Evolutionary conservation across 2,797 vertebrate genomes (phyloP), one percentile per base, ranked within the genome.

Genomic region (Phrynocephalus guinanensis): DNA sequence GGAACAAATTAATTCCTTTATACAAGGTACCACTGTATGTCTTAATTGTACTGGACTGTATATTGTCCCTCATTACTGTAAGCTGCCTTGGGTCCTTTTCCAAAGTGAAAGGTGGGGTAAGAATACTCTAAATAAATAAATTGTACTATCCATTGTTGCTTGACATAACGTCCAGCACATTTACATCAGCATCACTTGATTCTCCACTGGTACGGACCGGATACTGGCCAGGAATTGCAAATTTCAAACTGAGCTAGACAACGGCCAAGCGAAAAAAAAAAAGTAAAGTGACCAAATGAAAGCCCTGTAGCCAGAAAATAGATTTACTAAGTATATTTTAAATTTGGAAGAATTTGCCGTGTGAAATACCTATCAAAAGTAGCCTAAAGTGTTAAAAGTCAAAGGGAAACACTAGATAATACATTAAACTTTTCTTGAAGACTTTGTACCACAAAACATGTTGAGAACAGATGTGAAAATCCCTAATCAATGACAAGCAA

Each of bases 311-410:
- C 98, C 98, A 98, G 98, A 97, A 98, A 98, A 98, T 97, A 98
- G 97, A 99, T 98, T 98, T 97, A 95, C 97, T 98, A 98, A 99
- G 99, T 99, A 97, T 94, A 95, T 96, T 88, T 97, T 98, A 98
- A 97, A 98, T 98, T 98, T 96, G 97, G 96, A 96, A 97, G 98
- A 98, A 98, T 98, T 99, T 98, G 97, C 97, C 95, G 98, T 97
- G 98, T 98, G 98, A 98, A 98, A 98, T 98, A 99, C 98, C 98
- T 97, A 98, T 98, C 98, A 99, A 97, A 97, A 97, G 97, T 95
- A 97, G 97, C 97, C 97, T 97, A 96, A 97, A 97, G 97, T 96
- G 93, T 95, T 96, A 96, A 96, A 97, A 96, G 97, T 96, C 97
- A 97, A 98, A 97, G 98, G 97, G 98, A 98, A 98, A 98, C 98